Percentiles rank a stretch among this genome's conserved stretches.
phyloP scores from a whole-genome alignment of 2,888 invertebrate genomes.

The Cephus runcator region DNA sequence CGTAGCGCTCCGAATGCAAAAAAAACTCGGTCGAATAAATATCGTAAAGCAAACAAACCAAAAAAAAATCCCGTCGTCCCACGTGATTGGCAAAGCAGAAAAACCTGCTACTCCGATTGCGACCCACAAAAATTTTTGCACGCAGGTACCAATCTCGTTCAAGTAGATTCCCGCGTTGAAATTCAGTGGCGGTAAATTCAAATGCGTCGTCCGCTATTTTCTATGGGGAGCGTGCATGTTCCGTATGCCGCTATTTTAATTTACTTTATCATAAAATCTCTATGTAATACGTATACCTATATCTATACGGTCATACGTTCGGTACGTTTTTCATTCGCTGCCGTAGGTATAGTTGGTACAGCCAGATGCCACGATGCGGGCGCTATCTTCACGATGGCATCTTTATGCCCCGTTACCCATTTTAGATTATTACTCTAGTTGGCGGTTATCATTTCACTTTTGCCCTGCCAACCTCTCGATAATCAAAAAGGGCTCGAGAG shows the following conservation, averaged over 20 bases:
- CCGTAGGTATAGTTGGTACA: constrained; percentile 5
- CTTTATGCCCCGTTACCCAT: constrained; percentile 48
- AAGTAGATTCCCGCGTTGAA: not conserved
- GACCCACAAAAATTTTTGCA: not conserved
- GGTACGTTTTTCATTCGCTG: not conserved
- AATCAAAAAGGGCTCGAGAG: constrained; percentile 17
- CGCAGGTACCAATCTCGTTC: not conserved
- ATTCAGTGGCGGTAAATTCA: constrained; percentile 3
- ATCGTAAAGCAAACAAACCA: not conserved
- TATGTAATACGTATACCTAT: not conserved
- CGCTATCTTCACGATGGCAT: constrained; percentile 53
- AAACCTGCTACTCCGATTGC: not conserved
- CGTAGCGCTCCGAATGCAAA: not conserved
- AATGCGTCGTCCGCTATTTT: not conserved
- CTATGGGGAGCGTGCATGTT: not conserved
- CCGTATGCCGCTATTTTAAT: not conserved
- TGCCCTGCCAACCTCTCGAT: constrained; percentile 30
- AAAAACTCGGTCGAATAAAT: not conserved
- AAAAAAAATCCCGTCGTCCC: not conserved
- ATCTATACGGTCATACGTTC: not conserved
- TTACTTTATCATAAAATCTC: not conserved
- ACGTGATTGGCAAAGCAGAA: not conserved
- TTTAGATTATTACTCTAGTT: constrained; percentile 48
- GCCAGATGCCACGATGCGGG: constrained; percentile 63
- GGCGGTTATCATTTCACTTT: constrained; percentile 57